Conservation (phyloP, 2,113 vertebrate species). For the Cyanoderma ruficeps region DNA sequence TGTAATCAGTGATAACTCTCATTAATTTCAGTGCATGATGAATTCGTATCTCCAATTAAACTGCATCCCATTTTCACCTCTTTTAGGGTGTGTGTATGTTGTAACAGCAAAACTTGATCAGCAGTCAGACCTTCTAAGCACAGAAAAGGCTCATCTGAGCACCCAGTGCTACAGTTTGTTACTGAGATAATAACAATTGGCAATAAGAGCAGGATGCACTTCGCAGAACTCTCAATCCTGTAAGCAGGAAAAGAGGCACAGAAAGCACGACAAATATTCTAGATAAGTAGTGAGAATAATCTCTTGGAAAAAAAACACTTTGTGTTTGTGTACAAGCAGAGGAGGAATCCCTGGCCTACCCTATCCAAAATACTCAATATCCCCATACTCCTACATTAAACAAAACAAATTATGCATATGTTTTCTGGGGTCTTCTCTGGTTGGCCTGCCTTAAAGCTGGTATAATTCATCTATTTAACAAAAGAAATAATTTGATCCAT, state of each 20-base stretch:
- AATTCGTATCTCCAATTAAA: background rate
- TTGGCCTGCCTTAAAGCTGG: background rate
- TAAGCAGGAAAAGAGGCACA: background rate
- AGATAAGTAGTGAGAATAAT: background rate
- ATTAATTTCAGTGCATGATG: background rate
- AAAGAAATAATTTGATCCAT: background rate
- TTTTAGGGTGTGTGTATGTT: background rate
- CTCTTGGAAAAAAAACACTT: background rate
- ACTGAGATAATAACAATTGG: background rate
- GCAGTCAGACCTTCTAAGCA: background rate
- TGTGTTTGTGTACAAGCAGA: background rate
- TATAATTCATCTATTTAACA: background rate
- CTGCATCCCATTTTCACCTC: background rate
- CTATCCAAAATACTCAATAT: background rate
- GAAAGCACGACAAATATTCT: background rate
- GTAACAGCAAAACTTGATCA: background rate
- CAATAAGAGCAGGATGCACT: background rate
- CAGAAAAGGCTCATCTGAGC: background rate
- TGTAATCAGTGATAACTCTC: background rate
- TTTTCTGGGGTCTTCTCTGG: background rate
- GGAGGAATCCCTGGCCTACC: background rate
- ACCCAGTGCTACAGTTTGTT: background rate
- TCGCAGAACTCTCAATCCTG: background rate
- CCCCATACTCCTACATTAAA: background rate
- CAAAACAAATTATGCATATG: fast-evolving